phyloP scores from a whole-genome alignment of 2,113 vertebrate species.

The Hyaena hyaena region DNA sequence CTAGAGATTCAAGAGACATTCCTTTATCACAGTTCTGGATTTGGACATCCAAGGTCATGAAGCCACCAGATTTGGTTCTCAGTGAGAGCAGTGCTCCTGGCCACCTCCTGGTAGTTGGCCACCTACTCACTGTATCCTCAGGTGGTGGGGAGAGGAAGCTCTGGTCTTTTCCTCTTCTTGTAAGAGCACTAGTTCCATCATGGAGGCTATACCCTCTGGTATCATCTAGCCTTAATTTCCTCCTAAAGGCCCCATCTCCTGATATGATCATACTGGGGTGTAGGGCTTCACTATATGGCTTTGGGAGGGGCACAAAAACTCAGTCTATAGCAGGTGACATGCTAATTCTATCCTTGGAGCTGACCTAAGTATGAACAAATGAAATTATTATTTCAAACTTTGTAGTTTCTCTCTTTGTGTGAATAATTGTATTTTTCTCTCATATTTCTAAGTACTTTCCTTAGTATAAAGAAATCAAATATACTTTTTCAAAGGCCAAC shows the following conservation, averaged over 20 bases:
- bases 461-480: background rate
- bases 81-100: background rate
- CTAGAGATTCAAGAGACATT: background rate
- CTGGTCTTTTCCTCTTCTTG: background rate
- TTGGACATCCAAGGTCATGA: background rate
- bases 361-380: background rate
- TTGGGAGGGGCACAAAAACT: background rate
- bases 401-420: background rate
- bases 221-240: background rate
- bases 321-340: background rate
- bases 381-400: background rate
- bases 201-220: accelerated
- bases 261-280: background rate
- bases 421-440: background rate
- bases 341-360: background rate
- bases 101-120: background rate
- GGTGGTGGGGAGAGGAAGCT: background rate
- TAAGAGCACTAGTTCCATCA: background rate
- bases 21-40: background rate
- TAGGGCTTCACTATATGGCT: background rate
- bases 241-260: background rate
- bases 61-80: background rate
- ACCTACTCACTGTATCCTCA: background rate
- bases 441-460: background rate
- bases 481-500: background rate